Evolutionary conservation across 2,888 invertebrate species (phyloP), one percentile per base, ranked within the genome.

Genomic region (Galeopsomyia nigrocyanea): DNA sequence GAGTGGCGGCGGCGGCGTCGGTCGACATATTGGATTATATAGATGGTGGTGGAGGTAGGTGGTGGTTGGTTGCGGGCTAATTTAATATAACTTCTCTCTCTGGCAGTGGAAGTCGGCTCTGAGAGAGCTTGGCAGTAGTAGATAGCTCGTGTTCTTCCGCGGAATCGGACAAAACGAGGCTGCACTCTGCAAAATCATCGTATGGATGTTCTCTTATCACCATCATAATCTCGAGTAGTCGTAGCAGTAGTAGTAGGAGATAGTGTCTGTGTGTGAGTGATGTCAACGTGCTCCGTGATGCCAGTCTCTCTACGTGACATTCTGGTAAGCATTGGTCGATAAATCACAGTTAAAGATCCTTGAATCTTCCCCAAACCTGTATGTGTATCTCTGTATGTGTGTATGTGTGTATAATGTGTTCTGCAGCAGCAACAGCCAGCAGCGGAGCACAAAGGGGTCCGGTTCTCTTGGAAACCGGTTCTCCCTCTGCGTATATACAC

Each of bases 221-320:
- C 31, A 31, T 31, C 31, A 7, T 31, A 31, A 31, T 31, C 31
- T 31, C 31, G 3, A 7, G 3, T 31, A 7, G 31, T 31, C 3
- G 7, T 7, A 7, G 31, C 7, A 7, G 31, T 31, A 31, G 31
- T 31, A 7, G 31, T 31, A 7, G 31, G 3, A 7, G 3, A 31
- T 31, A 31, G 31, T 31, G 31, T 39, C 1, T 10, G 39, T 39
- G 39, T 16, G 50, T 51, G 78, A 80, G 39, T 13, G 73, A 84
- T 85, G 85, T 83, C 85, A 77, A 84, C 83, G 78, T 86, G 86
- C 77, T 86, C 85, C 74, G 81, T 86, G 80, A 86, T 86, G 84
- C 86, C 85, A 77, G 86, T 86, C 61, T 86, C 86, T 47, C 80
- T 86, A 77, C 85, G 84, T 80, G 86, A 86, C 78, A 86, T 86